A percentile compares a stretch with the other conserved stretches of the same genome.
phyloP scores from a whole-genome alignment of 1,140 invertebrate species.

The Drosophila punjabiensis region DNA sequence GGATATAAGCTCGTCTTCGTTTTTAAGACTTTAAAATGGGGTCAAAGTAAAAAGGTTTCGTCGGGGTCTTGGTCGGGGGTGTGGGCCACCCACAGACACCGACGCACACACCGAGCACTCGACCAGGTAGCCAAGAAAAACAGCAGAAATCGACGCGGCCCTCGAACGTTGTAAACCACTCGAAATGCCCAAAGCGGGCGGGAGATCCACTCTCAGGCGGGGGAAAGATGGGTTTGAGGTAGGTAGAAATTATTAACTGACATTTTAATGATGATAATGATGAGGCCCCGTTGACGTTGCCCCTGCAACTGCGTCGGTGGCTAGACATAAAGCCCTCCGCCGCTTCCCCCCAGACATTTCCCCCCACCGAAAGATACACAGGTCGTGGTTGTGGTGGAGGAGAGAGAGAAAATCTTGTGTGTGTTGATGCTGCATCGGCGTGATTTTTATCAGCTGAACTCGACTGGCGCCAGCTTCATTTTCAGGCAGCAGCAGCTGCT shows the following conservation, averaged over 20 bases:
- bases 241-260: slow-evolving; percentile 81
- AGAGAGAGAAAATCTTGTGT: slow-evolving; percentile 33
- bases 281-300: slow-evolving; percentile 80
- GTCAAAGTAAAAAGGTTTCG: slow-evolving; percentile 14
- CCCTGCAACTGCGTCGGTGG: slow-evolving; percentile 80
- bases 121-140: slow-evolving; percentile 59
- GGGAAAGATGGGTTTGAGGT: slow-evolving; percentile 14
- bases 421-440: slow-evolving; percentile 46
- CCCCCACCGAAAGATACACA: too few relatives aligned
- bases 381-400: slow-evolving; percentile 15
- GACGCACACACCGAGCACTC: slow-evolving; percentile 19
- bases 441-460: slow-evolving; percentile 60
- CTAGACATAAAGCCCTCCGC: slow-evolving; percentile 68
- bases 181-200: slow-evolving; percentile 22
- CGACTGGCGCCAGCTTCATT: slow-evolving; percentile 72
- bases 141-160: slow-evolving; percentile 26
- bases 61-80: neutral
- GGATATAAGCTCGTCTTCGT: neutral
- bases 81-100: slow-evolving; percentile 48
- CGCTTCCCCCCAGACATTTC: slow-evolving; percentile 18
- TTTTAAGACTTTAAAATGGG: slow-evolving; percentile 15
- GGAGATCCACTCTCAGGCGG: slow-evolving; percentile 1
- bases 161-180: slow-evolving; percentile 69
- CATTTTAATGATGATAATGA: slow-evolving; percentile 84
- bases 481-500: slow-evolving; percentile 35